phyloP scores from a whole-genome alignment of 2,888 invertebrate species.

The Sarcophaga caerulescens region DNA sequence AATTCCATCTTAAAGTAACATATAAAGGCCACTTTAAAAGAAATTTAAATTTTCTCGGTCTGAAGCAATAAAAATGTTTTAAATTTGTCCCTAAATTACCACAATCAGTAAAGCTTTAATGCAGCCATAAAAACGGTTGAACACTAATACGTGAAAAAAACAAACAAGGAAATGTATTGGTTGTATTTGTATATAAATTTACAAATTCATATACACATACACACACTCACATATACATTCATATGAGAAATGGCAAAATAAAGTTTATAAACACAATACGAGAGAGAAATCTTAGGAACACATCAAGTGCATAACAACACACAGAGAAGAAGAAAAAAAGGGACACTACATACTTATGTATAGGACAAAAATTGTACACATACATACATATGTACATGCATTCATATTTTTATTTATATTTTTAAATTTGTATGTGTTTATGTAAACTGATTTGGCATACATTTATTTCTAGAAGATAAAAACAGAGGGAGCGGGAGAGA shows the following conservation, averaged over 20 bases:
- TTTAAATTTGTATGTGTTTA: constrained; percentile 16
- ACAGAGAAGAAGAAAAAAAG: not conserved
- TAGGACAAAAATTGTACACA: not conserved
- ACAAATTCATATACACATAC: not conserved
- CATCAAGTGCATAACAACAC: constrained; percentile 2
- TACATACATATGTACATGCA: not conserved
- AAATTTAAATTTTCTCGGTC: not conserved
- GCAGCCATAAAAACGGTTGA: not conserved
- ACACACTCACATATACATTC: not conserved
- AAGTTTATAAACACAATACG: not conserved
- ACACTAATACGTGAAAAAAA: not conserved
- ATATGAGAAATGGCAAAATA: not conserved
- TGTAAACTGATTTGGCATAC: constrained; percentile 31
- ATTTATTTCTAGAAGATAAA: constrained; percentile 23
- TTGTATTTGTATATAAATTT: not conserved
- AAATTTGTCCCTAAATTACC: not conserved
- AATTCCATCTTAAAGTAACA: no score
- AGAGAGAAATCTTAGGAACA: constrained; percentile 13
- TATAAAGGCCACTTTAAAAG: no score
- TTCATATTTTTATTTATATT: not conserved
- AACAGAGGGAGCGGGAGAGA: not conserved
- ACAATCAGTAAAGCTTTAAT: not conserved
- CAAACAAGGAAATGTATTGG: not conserved
- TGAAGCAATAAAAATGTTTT: not conserved
- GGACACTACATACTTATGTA: not conserved